phyloP scores from a whole-genome alignment of 2,888 invertebrate species.

The Carcina quercana region DNA sequence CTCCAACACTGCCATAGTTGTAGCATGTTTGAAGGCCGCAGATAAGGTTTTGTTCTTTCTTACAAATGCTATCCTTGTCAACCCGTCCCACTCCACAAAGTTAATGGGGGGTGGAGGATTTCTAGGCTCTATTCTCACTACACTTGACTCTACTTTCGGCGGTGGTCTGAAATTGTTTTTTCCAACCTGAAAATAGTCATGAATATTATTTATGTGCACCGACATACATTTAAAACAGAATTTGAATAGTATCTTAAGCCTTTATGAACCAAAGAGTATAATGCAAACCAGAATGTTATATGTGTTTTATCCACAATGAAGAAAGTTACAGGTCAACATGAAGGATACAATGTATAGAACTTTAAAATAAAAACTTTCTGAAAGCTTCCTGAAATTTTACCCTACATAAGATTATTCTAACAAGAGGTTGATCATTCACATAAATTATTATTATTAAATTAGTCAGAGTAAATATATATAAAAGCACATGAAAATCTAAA shows the following conservation, averaged over 20 bases:
- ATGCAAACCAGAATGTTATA: background rate
- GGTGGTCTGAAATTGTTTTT: constrained; percentile 99
- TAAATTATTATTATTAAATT: background rate
- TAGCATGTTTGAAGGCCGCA: constrained; percentile 90
- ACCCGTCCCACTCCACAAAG: constrained; percentile 98
- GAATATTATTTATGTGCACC: too few relatives aligned
- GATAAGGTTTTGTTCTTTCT: constrained; percentile 97
- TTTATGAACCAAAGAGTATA: background rate
- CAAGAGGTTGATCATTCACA: too few relatives aligned
- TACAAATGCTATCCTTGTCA: constrained; percentile 94
- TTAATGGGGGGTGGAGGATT: constrained; percentile 98
- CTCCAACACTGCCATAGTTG: constrained; percentile 88
- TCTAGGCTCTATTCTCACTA: constrained; percentile 96
- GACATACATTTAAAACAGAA: too few relatives aligned
- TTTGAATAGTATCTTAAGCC: too few relatives aligned
- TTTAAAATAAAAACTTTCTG: too few relatives aligned
- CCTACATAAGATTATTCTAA: too few relatives aligned
- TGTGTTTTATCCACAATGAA: background rate
- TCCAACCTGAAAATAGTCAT: constrained; percentile 87
- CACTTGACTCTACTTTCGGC: constrained; percentile 99
- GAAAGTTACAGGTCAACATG: too few relatives aligned
- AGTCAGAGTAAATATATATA: background rate
- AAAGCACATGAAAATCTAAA: too few relatives aligned
- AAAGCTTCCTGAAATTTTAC: too few relatives aligned
- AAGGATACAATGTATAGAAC: too few relatives aligned